Evolutionary conservation across 2,888 invertebrate genomes (phyloP).

Genomic region (Heliconius cydno): DNA sequence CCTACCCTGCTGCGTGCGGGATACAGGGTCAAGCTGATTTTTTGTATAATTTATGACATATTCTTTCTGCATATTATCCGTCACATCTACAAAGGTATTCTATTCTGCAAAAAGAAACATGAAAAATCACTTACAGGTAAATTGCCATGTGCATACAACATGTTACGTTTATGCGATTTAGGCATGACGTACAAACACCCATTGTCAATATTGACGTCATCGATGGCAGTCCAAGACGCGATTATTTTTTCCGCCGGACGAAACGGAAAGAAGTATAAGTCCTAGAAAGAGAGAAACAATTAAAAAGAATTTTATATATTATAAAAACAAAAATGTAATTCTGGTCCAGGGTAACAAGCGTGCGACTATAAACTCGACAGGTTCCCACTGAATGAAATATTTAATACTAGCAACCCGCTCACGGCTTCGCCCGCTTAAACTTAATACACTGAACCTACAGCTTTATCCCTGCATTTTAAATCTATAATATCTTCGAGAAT

Average conservation of each 20-base stretch:
- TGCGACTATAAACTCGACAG: too few species aligned
- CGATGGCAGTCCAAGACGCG: constrained; percentile 95
- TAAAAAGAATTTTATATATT: background rate
- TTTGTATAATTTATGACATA: too few species aligned
- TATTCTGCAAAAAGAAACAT: background rate
- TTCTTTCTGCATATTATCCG: background rate
- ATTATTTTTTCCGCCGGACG: constrained; percentile 91
- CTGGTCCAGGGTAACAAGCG: background rate
- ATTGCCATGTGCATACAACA: constrained; percentile 85
- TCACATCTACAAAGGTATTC: background rate
- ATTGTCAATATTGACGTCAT: constrained; percentile 87
- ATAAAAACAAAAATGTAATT: background rate
- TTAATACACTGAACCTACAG: too few species aligned
- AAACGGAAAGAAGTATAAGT: constrained; percentile 94
- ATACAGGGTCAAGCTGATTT: too few species aligned
- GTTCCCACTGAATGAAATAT: background rate
- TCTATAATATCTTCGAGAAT: too few species aligned
- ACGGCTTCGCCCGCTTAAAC: too few species aligned
- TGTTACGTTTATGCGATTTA: constrained; percentile 86
- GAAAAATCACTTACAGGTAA: constrained; percentile 54
- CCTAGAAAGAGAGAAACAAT: constrained; percentile 77
- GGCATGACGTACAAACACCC: constrained; percentile 94
- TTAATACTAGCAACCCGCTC: background rate
- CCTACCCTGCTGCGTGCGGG: too few species aligned
- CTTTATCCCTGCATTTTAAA: too few species aligned